A percentile compares a stretch with the other conserved stretches of the same genome.
Evolutionary conservation across 1,140 invertebrate genomes (phyloP).

Genomic region (Ruditapes philippinarum): DNA sequence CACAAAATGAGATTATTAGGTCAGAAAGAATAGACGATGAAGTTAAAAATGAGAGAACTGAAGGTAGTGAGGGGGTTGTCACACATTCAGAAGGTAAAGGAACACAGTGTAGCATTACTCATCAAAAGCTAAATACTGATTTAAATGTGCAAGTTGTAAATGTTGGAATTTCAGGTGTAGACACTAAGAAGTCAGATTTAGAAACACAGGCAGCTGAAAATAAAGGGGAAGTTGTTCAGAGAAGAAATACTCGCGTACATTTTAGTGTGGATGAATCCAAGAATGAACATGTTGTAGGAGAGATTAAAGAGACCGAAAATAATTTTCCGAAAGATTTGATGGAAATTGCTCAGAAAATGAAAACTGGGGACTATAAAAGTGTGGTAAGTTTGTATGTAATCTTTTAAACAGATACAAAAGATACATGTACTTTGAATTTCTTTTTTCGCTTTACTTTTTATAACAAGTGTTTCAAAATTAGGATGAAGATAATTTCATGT

Average conservation of each 20-base stretch:
- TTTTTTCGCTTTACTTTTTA: too few relatives aligned
- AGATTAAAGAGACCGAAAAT: conserved; percentile 26
- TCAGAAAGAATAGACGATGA: background rate
- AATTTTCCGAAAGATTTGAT: conserved; percentile 49
- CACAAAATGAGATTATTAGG: background rate
- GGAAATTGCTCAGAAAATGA: conserved; percentile 71
- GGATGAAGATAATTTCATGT: too few relatives aligned
- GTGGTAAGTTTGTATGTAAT: conserved; percentile 84
- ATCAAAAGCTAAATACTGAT: too few relatives aligned
- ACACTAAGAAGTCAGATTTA: too few relatives aligned
- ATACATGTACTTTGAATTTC: too few relatives aligned
- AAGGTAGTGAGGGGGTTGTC: background rate
- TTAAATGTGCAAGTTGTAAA: background rate
- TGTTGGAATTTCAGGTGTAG: background rate
- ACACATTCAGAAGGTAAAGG: background rate
- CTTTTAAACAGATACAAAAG: too few relatives aligned
- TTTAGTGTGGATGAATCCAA: conserved; percentile 25
- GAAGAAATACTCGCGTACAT: conserved; percentile 22
- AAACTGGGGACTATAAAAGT: conserved; percentile 73
- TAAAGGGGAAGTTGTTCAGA: background rate
- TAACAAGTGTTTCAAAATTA: too few relatives aligned
- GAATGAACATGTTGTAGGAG: background rate
- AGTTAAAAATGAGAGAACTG: background rate
- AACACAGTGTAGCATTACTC: background rate
- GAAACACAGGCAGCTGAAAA: background rate